These are phyloP conservation scores for Lepidocolaptes lacrymiger DNA, from an alignment of 2,797 vertebrate genomes.

Conservation along the genomic window DNA sequence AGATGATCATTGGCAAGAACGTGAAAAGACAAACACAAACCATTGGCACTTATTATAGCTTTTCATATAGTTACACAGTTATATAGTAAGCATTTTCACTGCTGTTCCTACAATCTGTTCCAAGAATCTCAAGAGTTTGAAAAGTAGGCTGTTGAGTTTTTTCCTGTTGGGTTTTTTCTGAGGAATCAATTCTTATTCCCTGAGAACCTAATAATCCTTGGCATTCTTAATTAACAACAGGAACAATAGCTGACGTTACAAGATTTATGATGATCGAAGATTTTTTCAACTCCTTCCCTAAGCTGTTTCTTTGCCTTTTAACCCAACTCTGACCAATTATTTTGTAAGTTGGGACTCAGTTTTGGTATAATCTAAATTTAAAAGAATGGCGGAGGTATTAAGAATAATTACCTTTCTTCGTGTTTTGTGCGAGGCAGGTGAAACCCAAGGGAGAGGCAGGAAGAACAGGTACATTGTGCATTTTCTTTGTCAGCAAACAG, in stretches of 20 bases:
- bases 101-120: slow-evolving; percentile 27
- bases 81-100: slow-evolving; percentile 51
- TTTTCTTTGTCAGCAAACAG: not conserved
- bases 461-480: not conserved
- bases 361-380: not conserved
- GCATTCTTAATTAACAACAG: slow-evolving; percentile 13
- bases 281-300: not conserved
- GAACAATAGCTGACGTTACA: slow-evolving; percentile 19
- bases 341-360: not conserved
- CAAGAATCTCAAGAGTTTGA: slow-evolving; percentile 56
- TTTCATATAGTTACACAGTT: slow-evolving; percentile 10
- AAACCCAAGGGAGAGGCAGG: not conserved
- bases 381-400: not conserved
- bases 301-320: not conserved
- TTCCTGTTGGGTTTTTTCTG: not conserved
- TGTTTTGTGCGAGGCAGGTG: not conserved
- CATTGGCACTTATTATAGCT: slow-evolving; percentile 27
- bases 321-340: not conserved
- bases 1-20: slow-evolving; percentile 47
- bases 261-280: slow-evolving; percentile 21
- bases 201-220: slow-evolving; percentile 11
- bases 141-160: not conserved
- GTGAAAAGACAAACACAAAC: slow-evolving; percentile 41
- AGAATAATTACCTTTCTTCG: not conserved
- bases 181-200: slow-evolving; percentile 50